These are phyloP conservation scores for Peromyscus maniculatus DNA, from an alignment of 2,113 vertebrate genomes.

Conservation along the genomic window DNA sequence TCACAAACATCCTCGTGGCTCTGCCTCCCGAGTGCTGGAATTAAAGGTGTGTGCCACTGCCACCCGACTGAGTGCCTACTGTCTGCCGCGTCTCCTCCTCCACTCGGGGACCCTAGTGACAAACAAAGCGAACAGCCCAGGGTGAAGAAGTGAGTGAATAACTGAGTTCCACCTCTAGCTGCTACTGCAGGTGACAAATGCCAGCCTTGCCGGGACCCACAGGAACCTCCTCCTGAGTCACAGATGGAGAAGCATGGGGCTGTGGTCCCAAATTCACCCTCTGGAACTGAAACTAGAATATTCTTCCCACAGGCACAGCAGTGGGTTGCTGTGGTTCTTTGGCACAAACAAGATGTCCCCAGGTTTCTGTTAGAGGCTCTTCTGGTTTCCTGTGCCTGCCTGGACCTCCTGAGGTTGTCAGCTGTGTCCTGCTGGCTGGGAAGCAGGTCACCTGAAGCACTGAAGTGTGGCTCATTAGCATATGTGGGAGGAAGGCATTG, in stretches of 20 bases:
- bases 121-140: background rate
- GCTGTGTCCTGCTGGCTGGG: background rate
- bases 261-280: background rate
- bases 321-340: background rate
- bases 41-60: too few relatives aligned
- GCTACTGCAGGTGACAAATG: background rate
- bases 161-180: background rate
- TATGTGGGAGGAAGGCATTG: background rate
- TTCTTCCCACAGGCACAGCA: background rate
- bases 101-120: background rate
- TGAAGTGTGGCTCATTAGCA: background rate
- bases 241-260: background rate
- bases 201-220: too few relatives aligned
- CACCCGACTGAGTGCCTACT: background rate
- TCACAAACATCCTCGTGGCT: too few relatives aligned
- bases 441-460: background rate
- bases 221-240: background rate
- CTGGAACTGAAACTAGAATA: background rate
- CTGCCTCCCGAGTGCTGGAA: too few relatives aligned
- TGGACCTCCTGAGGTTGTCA: background rate
- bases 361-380: background rate
- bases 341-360: background rate
- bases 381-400: background rate
- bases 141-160: too few relatives aligned
- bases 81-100: background rate